Base-by-base conservation (phyloP, 2,888 invertebrate genomes). In the Nysson spinosus region DNA sequence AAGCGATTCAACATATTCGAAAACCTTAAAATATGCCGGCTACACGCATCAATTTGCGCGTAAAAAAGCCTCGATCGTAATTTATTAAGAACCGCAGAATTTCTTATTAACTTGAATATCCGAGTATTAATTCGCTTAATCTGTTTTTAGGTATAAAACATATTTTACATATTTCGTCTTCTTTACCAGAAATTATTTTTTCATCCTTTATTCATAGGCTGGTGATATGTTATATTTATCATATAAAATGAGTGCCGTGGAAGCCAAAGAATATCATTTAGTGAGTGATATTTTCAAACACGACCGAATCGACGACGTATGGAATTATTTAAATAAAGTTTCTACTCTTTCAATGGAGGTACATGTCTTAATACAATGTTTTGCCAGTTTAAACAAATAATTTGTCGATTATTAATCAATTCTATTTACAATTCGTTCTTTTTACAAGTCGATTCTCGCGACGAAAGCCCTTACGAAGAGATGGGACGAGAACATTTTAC, bases 251-350 rank as follows among this genome's bases (percentile, higher is more conserved):
- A 90, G 91, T 19, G 95, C 96, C 0, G 79, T 89, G 50, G 96
- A 97, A 88, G 98, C 98, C 0, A 88, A 91, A 43, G 88, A 92
- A 34, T 90, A 90, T 80, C 94, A 95, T 19, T 92, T 98, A 52
- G 91, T 98, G 0, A 93, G 95, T 7, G 91, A 93, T 81, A 89
- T 98, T 9, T 93, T 94, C 75, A 93, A 93, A 60, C 88, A 90
- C 30, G 88, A 90, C 16, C 89, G 92, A 46, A 85, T 94, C 47
- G 88, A 92, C 46, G 88, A 85, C 60, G 57, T 83, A 16, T 83
- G 80, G 82, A 14, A 16, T 14, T 52, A 78, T 54, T 43, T 83
- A 22, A 47, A 62, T 11, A 60, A 63, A 14, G 47, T 83, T 26
- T 61, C 74, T 19, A 30, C 58, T 16, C 64, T 83, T 26, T 82